Percentiles rank a stretch among this genome's conserved stretches.
These are phyloP conservation scores for Ichneumon xanthorius DNA, from an alignment of 2,888 invertebrate species.

Conservation along the genomic window DNA sequence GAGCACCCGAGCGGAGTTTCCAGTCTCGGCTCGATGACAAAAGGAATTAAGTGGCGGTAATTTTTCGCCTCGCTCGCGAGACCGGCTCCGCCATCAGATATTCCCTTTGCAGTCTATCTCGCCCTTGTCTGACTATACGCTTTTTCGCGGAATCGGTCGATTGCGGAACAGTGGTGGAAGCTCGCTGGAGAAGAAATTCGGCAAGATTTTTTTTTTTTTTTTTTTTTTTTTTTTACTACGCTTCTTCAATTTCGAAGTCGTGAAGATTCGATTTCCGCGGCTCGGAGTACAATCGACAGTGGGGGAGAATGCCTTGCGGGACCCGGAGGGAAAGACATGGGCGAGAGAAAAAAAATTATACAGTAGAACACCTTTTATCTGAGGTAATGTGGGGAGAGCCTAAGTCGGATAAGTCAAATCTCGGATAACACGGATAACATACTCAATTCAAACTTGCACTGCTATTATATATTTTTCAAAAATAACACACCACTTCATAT, in stretches of 20 bases:
- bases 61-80: constrained; percentile 42
- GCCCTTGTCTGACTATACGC: not conserved
- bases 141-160: constrained; percentile 27
- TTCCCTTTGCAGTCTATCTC: not conserved
- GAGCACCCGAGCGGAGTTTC: not conserved
- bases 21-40: constrained; percentile 39
- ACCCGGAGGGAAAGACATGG: not conserved
- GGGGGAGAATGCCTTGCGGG: constrained; percentile 5
- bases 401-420: too few relatives aligned
- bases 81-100: constrained; percentile 3
- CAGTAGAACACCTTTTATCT: too few relatives aligned
- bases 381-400: too few relatives aligned
- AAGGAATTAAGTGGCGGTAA: constrained; percentile 56
- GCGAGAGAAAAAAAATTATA: constrained; percentile 1
- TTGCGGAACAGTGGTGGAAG: constrained; percentile 15
- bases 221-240: constrained; percentile 22
- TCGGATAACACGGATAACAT: too few relatives aligned
- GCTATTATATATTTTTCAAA: too few relatives aligned
- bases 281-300: constrained; percentile 58
- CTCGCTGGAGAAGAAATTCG: constrained; percentile 5
- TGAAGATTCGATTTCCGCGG: constrained; percentile 50
- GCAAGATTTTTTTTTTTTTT: constrained; percentile 25
- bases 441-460: too few relatives aligned
- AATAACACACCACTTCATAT: too few relatives aligned
- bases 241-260: constrained; percentile 48